Conservation (phyloP, 1,140 invertebrate genomes). For the Cecropterus lyciades region DNA sequence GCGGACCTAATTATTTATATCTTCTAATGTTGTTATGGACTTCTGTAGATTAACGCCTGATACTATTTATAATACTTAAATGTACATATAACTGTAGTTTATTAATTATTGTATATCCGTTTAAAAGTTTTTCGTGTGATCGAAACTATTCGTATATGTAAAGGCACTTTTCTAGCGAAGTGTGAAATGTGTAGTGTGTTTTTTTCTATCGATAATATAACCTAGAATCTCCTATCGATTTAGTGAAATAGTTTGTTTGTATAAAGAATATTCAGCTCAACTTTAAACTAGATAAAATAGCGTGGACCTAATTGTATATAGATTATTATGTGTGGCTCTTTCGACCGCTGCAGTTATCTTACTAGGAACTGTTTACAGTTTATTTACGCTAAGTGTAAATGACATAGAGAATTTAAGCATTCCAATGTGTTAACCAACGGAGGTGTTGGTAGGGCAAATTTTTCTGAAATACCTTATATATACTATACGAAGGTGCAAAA, state of each 20-base stretch:
- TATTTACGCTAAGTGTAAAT: conserved; percentile 31
- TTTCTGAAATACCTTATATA: conserved; percentile 47
- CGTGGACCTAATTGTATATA: conserved; percentile 55
- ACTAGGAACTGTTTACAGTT: conserved; percentile 21
- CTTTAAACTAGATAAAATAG: conserved; percentile 50
- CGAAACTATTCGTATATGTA: conserved; percentile 4
- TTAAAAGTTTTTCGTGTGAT: conserved; percentile 20
- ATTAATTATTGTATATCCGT: conserved; percentile 29
- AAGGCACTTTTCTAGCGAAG: conserved; percentile 23
- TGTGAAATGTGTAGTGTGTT: conserved; percentile 11
- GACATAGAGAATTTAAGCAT: conserved; percentile 56
- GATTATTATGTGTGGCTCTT: conserved; percentile 29
- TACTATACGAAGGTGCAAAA: conserved; percentile 65
- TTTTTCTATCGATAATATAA: conserved; percentile 28
- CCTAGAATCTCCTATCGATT: conserved; percentile 44
- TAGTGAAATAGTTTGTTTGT: conserved; percentile 44
- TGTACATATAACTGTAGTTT: conserved; percentile 39
- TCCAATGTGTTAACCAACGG: conserved; percentile 65
- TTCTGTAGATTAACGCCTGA: conserved; percentile 21
- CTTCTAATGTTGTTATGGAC: conserved; percentile 23
- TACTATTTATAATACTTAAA: conserved; percentile 33
- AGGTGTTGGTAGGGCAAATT: conserved; percentile 57
- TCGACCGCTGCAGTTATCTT: conserved; percentile 11
- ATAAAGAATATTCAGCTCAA: conserved; percentile 47
- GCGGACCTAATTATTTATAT: conserved; percentile 21